Base-by-base conservation (phyloP, 1,140 invertebrate species). In the Acromyrmex charruanus region DNA sequence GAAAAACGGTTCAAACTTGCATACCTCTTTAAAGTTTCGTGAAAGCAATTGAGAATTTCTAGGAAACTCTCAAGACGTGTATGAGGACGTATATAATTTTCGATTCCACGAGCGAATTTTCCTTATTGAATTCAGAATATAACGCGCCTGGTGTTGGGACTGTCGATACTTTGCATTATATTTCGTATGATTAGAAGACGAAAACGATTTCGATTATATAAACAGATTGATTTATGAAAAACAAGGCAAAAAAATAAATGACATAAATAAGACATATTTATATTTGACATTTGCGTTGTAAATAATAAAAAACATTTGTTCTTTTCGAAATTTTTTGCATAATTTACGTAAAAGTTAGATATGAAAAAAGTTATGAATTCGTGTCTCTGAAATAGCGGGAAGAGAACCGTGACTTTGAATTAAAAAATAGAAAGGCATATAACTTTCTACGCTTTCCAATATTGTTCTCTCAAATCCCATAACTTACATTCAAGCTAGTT, bases 1-100 rank as follows among this genome's bases (percentile, higher is more conserved):
- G 88, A 87, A 82, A 80, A 89, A 89, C 88, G 74, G 65, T 74
- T 69, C 21, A 68, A 89, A 87, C 85, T 90, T 65, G 88, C 84
- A 55, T 81, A 65, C 49, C 68, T 58, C 59, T 87, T 89, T 85
- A 80, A 90, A 90, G 72, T 90, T 90, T 80, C 21, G 58, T 72
- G 18, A 66, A 77, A 74, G 74, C 79, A 89, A 89, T 89, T 80
- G 79, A 77, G 85, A 89, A 90, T 89, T 80, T 55, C 53, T n/a
- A 28, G 59, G 25, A 80, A 90, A 89, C 77, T 89, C 74, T 31
- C 31, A 44, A 63, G 77, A 72, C 65, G 66, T 77, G 61, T 75
- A 86, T 39, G 9, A 55, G 31, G 14, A 49, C 7, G 58, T 35
- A 63, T 80, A 65, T 81, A 89, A 80, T 86, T 59, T 86, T 75